A percentile compares a stretch with the other conserved stretches of the same genome.
Evolutionary conservation across 2,888 invertebrate species (phyloP).

Genomic region (Oeneis ivallda): DNA sequence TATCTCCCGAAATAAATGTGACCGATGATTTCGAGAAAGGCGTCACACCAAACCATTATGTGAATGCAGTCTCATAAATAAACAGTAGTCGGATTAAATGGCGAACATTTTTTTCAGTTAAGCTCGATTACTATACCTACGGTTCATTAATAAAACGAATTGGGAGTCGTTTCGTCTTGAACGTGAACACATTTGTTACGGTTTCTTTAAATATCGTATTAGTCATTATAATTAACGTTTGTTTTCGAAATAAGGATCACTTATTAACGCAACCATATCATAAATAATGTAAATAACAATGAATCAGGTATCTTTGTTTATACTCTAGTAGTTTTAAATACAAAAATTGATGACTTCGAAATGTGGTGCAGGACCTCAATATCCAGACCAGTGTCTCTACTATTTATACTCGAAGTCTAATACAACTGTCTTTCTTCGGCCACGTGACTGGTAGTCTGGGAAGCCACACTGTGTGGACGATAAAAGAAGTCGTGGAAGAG

Average conservation of each 20-base stretch:
- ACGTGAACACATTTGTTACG: constrained; percentile 11
- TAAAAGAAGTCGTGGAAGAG: too few relatives aligned
- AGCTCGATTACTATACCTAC: constrained; percentile 49
- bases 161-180: constrained; percentile 18
- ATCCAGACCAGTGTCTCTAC: too few relatives aligned
- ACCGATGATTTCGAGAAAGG: constrained; percentile 65
- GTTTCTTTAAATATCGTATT: constrained; percentile 14
- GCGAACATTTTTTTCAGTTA: constrained; percentile 54
- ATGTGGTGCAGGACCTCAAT: too few relatives aligned
- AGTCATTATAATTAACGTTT: background rate
- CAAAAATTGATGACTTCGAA: too few relatives aligned
- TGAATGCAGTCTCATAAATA: constrained; percentile 55
- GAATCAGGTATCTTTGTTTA: too few relatives aligned
- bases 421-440: too few relatives aligned
- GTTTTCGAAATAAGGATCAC: constrained; percentile 4
- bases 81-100: constrained; percentile 56
- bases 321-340: too few relatives aligned
- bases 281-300: background rate
- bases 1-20: constrained; percentile 68
- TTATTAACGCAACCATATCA: background rate
- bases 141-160: constrained; percentile 49
- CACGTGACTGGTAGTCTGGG: too few relatives aligned
- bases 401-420: too few relatives aligned
- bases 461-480: too few relatives aligned
- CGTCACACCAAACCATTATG: constrained; percentile 61